A percentile compares a stretch with the other conserved stretches of the same genome.
Conservation (phyloP, 2,888 invertebrate genomes). For the Trichacis sp. region DNA sequence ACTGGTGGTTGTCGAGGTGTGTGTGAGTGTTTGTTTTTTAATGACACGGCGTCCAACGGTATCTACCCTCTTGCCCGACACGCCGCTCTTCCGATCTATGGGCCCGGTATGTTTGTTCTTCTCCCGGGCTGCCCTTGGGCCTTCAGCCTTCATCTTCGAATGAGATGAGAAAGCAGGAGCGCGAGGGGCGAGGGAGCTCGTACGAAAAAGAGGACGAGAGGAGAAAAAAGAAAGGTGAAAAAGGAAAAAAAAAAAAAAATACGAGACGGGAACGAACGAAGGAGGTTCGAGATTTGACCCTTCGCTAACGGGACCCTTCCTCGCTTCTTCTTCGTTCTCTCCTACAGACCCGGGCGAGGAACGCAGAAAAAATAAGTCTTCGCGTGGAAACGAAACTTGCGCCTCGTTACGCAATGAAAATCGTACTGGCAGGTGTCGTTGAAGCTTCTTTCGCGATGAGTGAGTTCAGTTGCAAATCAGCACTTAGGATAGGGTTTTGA, state of each 20-base stretch:
- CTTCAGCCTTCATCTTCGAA: conserved; percentile 60
- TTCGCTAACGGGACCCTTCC: conserved; percentile 66
- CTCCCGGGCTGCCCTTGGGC: conserved; percentile 53
- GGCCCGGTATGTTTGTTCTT: conserved; percentile 43
- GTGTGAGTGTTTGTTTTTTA: no score
- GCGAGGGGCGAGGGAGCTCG: conserved; percentile 34
- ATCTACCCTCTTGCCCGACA: no score
- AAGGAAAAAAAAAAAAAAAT: conserved; percentile 8
- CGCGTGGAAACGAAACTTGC: conserved; percentile 61
- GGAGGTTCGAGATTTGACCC: conserved; percentile 60
- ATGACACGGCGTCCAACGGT: no score
- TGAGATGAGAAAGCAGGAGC: conserved; percentile 60
- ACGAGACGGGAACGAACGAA: conserved; percentile 24
- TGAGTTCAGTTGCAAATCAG: no score
- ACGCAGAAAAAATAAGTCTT: conserved; percentile 61
- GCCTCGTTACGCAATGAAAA: conserved; percentile 26
- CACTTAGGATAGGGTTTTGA: no score
- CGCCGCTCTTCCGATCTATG: no score
- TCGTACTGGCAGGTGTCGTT: not conserved
- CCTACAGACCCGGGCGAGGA: conserved; percentile 45
- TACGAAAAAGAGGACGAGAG: conserved; percentile 26
- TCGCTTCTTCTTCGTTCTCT: conserved; percentile 53
- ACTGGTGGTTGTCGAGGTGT: conserved; percentile 1
- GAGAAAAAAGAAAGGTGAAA: conserved; percentile 14
- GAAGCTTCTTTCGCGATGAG: not conserved